Base-by-base conservation (phyloP, 2,888 invertebrate species). In the Hymenopus coronatus region DNA sequence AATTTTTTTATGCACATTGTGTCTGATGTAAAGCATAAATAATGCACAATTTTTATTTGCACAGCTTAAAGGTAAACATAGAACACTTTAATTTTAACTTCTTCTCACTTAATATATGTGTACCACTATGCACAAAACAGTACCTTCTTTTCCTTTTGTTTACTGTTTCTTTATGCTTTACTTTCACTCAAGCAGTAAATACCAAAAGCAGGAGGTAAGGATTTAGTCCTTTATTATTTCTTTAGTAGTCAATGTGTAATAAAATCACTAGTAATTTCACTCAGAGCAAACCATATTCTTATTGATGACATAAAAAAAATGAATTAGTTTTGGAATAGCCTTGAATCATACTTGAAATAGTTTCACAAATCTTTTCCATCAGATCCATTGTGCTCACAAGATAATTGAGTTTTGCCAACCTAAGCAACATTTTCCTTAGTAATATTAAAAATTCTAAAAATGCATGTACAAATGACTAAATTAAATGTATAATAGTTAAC, bases 121-220 rank as follows among this genome's bases (percentile, higher is more conserved):
- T 70, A 70, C 27, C 85, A 85, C 85, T 40, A 27, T 85, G 85
- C 85, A 85, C 85, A 85, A 9, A n/a, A 27, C 15, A 12, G 12
- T 46, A 14, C 54, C n/a, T n/a, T 85, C 15, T 85, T 85, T 40
- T 40, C 40, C 25, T 85, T 85, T 28, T 87, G 87, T 82, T 87
- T 70, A 33, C n/a, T 82, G 30, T 87, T 87, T 87, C 33, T 70
- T 70, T 70, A 30, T 87, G 87, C 33, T 87, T 87, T 30, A 30
- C 30, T 81, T 87, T 87, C 33, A 86, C 86, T 33, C 85, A 40
- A 85, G 54, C 85, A 85, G 27, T 46, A 85, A 85, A 85, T 85
- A 46, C 40, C 85, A 85, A 46, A 54, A 85, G 27, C 27, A 28
- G 33, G 85, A 85, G 40, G 40, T 85, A 85, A 85, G 85, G n/a